Percentiles rank a stretch among this genome's conserved stretches.
Conservation (phyloP, 2,888 invertebrate species). For the Eristalinus aeneus region DNA sequence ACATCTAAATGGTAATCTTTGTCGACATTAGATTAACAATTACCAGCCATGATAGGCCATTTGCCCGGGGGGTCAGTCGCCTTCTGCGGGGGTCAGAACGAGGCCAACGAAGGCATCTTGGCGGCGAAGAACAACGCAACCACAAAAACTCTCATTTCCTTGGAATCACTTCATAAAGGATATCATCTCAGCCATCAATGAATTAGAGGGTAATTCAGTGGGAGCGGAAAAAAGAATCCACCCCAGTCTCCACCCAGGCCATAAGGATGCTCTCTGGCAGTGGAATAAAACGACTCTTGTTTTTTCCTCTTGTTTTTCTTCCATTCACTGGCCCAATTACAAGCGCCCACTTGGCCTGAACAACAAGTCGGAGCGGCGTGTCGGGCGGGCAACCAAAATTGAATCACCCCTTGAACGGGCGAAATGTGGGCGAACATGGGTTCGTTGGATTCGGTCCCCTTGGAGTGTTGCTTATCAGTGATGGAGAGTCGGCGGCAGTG, state of each 20-base stretch:
- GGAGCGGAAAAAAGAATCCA: neutral
- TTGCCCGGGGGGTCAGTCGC: conserved; percentile 39
- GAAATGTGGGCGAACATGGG: conserved; percentile 11
- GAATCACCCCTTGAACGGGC: conserved; percentile 21
- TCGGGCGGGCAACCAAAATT: neutral
- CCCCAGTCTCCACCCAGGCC: neutral
- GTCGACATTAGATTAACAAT: conserved; percentile 40
- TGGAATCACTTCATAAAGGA: conserved; percentile 59
- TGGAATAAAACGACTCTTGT: conserved; percentile 15
- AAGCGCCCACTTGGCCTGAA: neutral
- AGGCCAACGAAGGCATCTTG: neutral
- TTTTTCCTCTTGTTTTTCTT: conserved; percentile 7
- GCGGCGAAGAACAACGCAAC: neutral
- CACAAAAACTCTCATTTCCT: conserved; percentile 50
- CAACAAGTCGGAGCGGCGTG: neutral
- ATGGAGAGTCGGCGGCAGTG: conserved; percentile 24
- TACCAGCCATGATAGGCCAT: conserved; percentile 48
- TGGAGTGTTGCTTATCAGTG: conserved; percentile 36
- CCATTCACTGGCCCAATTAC: conserved; percentile 47
- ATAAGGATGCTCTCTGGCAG: conserved; percentile 13
- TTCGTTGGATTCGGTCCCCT: neutral
- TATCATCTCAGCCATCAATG: conserved; percentile 57
- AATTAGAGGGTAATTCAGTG: conserved; percentile 54
- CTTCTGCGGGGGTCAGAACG: neutral
- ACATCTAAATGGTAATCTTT: conserved; percentile 51